phyloP scores from a whole-genome alignment of 2,797 vertebrate species.

The Sebastes goodei region DNA sequence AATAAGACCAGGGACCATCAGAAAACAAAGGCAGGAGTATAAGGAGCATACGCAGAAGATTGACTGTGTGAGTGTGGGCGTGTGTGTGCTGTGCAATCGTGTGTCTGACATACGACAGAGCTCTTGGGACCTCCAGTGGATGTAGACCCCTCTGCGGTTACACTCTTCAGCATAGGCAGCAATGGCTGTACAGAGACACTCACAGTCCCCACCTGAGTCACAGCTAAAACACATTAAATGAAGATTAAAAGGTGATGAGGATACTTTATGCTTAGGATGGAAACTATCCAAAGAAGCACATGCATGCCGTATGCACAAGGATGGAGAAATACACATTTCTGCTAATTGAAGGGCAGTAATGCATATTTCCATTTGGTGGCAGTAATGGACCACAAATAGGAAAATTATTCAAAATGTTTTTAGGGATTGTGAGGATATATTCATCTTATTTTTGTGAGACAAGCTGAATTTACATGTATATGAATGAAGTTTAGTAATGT shows the following conservation, averaged over 20 bases:
- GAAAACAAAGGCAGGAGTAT: background rate
- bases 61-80: background rate
- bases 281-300: background rate
- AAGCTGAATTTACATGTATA: background rate
- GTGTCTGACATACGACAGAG: conserved; percentile 87
- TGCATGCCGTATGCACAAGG: background rate
- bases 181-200: conserved; percentile 92
- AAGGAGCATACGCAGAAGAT: background rate
- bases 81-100: background rate
- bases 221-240: conserved; percentile 76
- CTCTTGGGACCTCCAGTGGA: conserved; percentile 92
- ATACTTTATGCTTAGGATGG: background rate
- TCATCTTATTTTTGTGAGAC: background rate
- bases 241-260: background rate
- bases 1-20: background rate
- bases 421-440: background rate
- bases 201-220: conserved; percentile 92
- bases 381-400: background rate
- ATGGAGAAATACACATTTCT: background rate
- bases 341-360: background rate
- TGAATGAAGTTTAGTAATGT: background rate
- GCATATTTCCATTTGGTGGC: background rate
- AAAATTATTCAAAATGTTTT: background rate
- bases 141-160: conserved; percentile 79
- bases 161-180: conserved; percentile 90